A percentile compares a stretch with the other conserved stretches of the same genome.
These are phyloP conservation scores for Sebastes jordani DNA, from an alignment of 2,797 vertebrate species.

Conservation along the genomic window DNA sequence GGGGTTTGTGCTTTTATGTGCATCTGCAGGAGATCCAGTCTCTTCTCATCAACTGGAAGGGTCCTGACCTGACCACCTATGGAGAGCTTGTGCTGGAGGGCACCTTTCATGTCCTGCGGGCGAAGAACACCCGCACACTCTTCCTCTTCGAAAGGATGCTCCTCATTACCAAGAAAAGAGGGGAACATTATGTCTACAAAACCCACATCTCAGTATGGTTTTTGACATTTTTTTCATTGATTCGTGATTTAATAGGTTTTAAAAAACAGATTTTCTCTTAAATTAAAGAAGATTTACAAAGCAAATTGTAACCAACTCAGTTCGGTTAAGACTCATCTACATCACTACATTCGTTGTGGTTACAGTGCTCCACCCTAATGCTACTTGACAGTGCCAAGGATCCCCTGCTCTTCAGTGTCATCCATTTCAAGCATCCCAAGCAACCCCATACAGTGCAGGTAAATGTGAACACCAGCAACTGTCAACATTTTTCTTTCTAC, in stretches of 20 bases:
- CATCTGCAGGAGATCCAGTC: conserved; percentile 94
- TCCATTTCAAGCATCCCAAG: conserved; percentile 95
- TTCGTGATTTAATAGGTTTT: not conserved
- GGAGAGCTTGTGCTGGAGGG: conserved; percentile 97
- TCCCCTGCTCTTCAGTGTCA: conserved; percentile 93
- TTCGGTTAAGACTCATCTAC: not conserved
- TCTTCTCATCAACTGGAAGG: conserved; percentile 96
- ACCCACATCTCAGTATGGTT: conserved; percentile 88
- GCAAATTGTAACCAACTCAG: not conserved
- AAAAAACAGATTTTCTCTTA: not conserved
- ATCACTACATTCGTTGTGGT: conserved; percentile 23
- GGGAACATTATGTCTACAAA: conserved; percentile 95
- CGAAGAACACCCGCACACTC: conserved; percentile 92
- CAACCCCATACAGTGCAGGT: conserved; percentile 96
- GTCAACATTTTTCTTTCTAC: not conserved
- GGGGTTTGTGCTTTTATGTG: conserved; percentile 21
- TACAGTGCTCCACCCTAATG: conserved; percentile 94
- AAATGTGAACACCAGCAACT: conserved; percentile 35
- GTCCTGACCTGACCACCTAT: conserved; percentile 91
- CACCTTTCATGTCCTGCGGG: conserved; percentile 91
- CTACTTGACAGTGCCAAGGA: conserved; percentile 94
- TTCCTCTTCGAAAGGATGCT: conserved; percentile 95
- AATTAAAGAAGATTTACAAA: not conserved
- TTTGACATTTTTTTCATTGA: not conserved
- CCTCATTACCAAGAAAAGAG: conserved; percentile 94